These are phyloP conservation scores for Asteroscopus sphinx DNA, from an alignment of 2,888 invertebrate species.

Conservation along the genomic window DNA sequence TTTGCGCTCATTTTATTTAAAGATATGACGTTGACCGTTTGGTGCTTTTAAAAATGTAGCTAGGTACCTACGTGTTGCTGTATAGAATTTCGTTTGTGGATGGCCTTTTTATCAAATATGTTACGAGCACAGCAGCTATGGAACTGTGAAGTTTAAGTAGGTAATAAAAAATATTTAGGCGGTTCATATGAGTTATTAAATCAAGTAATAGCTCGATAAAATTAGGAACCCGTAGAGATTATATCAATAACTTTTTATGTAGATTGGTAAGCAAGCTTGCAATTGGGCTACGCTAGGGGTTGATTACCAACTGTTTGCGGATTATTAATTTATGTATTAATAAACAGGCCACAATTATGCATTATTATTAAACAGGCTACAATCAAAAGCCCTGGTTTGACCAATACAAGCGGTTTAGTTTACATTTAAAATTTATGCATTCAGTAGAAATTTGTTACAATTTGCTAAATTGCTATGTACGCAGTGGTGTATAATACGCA, in stretches of 20 bases:
- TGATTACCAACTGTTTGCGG: slow-evolving; percentile 31
- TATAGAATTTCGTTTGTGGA: too few relatives aligned
- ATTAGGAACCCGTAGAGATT: neutral
- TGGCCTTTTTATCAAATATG: too few relatives aligned
- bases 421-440: slow-evolving; percentile 60
- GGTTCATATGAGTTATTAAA: too few relatives aligned
- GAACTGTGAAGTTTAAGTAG: too few relatives aligned
- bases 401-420: slow-evolving; percentile 46
- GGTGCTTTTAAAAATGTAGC: neutral
- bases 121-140: too few relatives aligned
- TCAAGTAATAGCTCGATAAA: too few relatives aligned
- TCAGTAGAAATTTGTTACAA: slow-evolving; percentile 70
- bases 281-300: slow-evolving; percentile 11
- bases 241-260: neutral
- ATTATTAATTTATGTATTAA: slow-evolving; percentile 40
- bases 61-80: too few relatives aligned
- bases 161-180: too few relatives aligned
- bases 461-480: too few relatives aligned
- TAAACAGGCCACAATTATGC: slow-evolving; percentile 25
- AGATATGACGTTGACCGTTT: slow-evolving; percentile 17
- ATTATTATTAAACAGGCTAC: slow-evolving; percentile 32
- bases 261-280: neutral
- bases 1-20: slow-evolving; percentile 27
- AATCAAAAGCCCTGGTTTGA: slow-evolving; percentile 28
- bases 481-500: slow-evolving; percentile 73